Percentiles rank a stretch among this genome's conserved stretches.
Evolutionary conservation across 2,797 vertebrate genomes (phyloP).

Genomic region (Lateolabrax maculatus): DNA sequence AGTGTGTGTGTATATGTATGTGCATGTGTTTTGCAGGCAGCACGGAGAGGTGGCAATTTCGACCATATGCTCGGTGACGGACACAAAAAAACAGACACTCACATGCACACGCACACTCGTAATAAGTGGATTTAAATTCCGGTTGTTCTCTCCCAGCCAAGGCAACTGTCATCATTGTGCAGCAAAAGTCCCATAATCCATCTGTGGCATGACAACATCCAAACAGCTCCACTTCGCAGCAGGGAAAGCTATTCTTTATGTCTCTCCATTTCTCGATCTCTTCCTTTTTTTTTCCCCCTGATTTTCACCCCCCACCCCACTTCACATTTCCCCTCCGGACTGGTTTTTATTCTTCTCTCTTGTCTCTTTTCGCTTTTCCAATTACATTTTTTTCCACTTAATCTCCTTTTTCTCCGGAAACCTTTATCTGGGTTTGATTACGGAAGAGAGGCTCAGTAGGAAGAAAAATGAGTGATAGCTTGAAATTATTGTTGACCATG

Average conservation of each 20-base stretch:
- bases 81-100: constrained; percentile 15
- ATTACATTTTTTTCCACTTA: constrained; percentile 47
- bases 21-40: constrained; percentile 34
- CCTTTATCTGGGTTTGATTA: constrained; percentile 58
- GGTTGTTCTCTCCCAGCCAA: constrained; percentile 57
- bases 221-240: constrained; percentile 54
- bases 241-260: constrained; percentile 61
- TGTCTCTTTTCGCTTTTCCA: constrained; percentile 50
- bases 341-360: constrained; percentile 38
- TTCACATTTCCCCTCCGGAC: constrained; percentile 39
- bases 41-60: constrained; percentile 24
- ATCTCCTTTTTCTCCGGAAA: constrained; percentile 56
- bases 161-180: constrained; percentile 65
- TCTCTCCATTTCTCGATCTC: constrained; percentile 41
- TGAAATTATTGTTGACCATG: constrained; percentile 49
- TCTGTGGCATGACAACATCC: constrained; percentile 68
- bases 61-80: constrained; percentile 57
- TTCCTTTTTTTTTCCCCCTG: background rate
- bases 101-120: constrained; percentile 1
- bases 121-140: constrained; percentile 69
- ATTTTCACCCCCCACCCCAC: background rate
- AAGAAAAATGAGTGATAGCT: constrained; percentile 32
- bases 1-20: background rate
- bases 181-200: constrained; percentile 77
- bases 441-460: background rate